These are phyloP conservation scores for Nasua narica DNA, from an alignment of 2,797 vertebrate species.

Conservation along the genomic window DNA sequence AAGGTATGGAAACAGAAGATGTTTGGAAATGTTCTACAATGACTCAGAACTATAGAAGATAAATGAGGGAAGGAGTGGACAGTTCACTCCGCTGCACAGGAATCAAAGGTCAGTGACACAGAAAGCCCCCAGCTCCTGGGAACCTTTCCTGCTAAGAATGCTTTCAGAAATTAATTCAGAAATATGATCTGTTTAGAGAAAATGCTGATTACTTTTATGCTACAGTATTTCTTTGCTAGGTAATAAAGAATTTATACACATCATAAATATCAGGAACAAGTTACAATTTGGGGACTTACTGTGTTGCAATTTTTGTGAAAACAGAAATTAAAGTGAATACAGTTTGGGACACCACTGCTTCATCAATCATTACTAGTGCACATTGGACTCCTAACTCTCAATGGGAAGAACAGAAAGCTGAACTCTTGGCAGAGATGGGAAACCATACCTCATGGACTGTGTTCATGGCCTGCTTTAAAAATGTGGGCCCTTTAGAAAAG, in stretches of 20 bases:
- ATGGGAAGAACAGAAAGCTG: background rate
- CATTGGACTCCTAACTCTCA: background rate
- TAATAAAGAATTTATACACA: constrained; percentile 45
- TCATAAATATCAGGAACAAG: background rate
- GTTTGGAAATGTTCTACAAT: constrained; percentile 65
- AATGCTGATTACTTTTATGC: background rate
- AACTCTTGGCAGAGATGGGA: background rate
- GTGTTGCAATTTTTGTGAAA: constrained; percentile 10
- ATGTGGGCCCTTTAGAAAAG: background rate
- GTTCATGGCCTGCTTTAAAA: background rate
- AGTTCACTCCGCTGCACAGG: constrained; percentile 57
- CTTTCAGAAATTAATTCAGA: constrained; percentile 42
- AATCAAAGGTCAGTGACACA: constrained; percentile 36
- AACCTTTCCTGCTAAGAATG: constrained; percentile 46
- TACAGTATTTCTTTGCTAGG: constrained; percentile 22
- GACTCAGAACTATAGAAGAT: constrained; percentile 65
- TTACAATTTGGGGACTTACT: background rate
- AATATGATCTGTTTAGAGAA: background rate
- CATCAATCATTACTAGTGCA: background rate
- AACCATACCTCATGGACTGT: background rate
- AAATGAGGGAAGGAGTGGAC: constrained; percentile 61
- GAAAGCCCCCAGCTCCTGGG: constrained; percentile 40
- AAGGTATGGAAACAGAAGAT: constrained; percentile 70
- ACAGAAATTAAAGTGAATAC: background rate
- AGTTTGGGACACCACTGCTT: background rate